Conservation (phyloP, 1,140 invertebrate species). For the Elymnias hypermnestra region DNA sequence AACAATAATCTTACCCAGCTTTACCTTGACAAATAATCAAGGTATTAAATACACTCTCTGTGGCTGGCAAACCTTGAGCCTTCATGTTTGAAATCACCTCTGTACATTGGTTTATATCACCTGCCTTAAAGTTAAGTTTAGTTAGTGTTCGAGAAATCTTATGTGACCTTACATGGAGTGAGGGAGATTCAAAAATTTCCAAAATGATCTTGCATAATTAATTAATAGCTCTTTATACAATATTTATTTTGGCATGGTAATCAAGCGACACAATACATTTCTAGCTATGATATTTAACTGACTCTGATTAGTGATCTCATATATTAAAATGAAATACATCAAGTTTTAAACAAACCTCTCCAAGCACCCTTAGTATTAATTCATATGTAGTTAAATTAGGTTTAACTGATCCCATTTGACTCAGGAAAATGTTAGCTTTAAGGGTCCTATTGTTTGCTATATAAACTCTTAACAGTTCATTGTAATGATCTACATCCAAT, state of each 20-base stretch:
- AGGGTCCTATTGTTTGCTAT: conserved; percentile 59
- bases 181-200: no score
- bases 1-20: conserved; percentile 55
- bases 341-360: conserved; percentile 51
- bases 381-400: conserved; percentile 72
- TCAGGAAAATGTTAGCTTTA: conserved; percentile 44
- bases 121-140: conserved; percentile 62
- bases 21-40: conserved; percentile 78
- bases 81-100: conserved; percentile 80
- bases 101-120: conserved; percentile 77
- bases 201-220: no score
- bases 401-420: conserved; percentile 52
- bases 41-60: conserved; percentile 77
- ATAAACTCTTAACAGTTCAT: conserved; percentile 63
- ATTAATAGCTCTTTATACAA: no score
- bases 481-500: conserved; percentile 64
- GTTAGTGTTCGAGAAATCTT: no score
- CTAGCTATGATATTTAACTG: no score
- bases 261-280: no score
- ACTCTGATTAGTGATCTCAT: no score
- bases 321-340: no score
- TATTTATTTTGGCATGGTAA: no score
- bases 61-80: conserved; percentile 69
- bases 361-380: conserved; percentile 69
- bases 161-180: no score